These are phyloP conservation scores for Cyanoramphus novaezelandiae DNA, from an alignment of 2,113 vertebrate species.

Conservation along the genomic window DNA sequence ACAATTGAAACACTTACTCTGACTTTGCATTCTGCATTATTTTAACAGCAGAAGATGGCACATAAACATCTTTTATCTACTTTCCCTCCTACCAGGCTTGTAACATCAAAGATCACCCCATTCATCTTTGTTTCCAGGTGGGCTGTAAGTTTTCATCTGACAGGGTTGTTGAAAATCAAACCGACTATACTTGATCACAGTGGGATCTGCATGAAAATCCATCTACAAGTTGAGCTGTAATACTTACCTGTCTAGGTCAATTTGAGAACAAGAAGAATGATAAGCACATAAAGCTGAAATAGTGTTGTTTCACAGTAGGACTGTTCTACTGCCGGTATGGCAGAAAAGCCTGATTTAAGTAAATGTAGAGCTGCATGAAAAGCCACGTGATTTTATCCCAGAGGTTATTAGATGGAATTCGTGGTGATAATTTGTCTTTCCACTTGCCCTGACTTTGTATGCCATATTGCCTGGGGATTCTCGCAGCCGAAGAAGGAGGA, in stretches of 20 bases:
- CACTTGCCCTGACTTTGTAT: background rate
- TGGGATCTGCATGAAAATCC: slow-evolving; percentile 63
- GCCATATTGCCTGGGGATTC: background rate
- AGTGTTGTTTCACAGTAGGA: slow-evolving; percentile 49
- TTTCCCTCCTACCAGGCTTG: slow-evolving; percentile 44
- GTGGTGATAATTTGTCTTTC: background rate
- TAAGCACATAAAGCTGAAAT: slow-evolving; percentile 41
- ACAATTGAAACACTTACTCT: background rate
- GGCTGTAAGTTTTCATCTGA: slow-evolving; percentile 52
- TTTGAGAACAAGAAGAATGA: slow-evolving; percentile 58
- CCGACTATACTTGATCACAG: slow-evolving; percentile 64
- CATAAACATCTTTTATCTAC: slow-evolving; percentile 62
- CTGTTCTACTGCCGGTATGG: background rate
- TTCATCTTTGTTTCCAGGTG: slow-evolving; percentile 33
- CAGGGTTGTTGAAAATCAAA: slow-evolving; percentile 55
- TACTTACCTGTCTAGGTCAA: slow-evolving; percentile 57
- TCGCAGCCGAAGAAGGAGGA: background rate
- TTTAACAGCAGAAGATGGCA: slow-evolving; percentile 57
- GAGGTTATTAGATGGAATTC: background rate
- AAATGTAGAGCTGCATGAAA: background rate
- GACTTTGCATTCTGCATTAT: slow-evolving; percentile 37
- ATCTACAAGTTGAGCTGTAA: slow-evolving; percentile 55
- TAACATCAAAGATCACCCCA: slow-evolving; percentile 54
- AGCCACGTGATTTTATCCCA: background rate
- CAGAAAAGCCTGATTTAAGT: background rate